These are phyloP conservation scores for Arctopsyche grandis DNA, from an alignment of 1,140 invertebrate genomes.

Conservation along the genomic window DNA sequence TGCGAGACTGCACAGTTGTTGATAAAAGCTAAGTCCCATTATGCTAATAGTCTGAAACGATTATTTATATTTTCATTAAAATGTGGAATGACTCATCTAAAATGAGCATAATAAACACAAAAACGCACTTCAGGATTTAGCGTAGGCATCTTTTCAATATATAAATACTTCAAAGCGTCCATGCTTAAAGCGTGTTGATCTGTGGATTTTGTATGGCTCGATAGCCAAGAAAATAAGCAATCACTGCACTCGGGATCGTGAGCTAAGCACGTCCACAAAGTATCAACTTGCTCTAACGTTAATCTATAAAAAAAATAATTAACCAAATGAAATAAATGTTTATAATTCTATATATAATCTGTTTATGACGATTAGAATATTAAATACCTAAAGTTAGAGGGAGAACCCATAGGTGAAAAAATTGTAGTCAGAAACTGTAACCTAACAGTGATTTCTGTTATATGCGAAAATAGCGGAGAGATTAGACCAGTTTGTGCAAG, in stretches of 20 bases:
- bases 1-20: constrained; percentile 88
- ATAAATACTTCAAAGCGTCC: constrained; percentile 87
- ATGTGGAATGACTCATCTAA: background rate
- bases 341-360: constrained; percentile 27
- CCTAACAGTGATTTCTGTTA: constrained; percentile 89
- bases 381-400: constrained; percentile 81
- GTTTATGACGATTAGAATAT: background rate
- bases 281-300: constrained; percentile 89
- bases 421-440: constrained; percentile 92
- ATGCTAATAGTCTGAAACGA: constrained; percentile 79
- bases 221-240: constrained; percentile 91
- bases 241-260: constrained; percentile 85
- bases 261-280: constrained; percentile 89
- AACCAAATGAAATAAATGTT: constrained; percentile 33
- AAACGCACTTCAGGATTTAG: constrained; percentile 77
- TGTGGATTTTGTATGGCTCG: constrained; percentile 89
- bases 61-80: constrained; percentile 33
- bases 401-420: constrained; percentile 90
- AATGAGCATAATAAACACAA: constrained; percentile 2
- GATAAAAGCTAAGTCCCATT: constrained; percentile 89
- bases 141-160: constrained; percentile 88
- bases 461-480: constrained; percentile 78
- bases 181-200: constrained; percentile 89
- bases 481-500: constrained; percentile 55
- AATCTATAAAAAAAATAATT: constrained; percentile 69